Conservation (phyloP, 2,888 invertebrate genomes). For the Sycophila texana region DNA sequence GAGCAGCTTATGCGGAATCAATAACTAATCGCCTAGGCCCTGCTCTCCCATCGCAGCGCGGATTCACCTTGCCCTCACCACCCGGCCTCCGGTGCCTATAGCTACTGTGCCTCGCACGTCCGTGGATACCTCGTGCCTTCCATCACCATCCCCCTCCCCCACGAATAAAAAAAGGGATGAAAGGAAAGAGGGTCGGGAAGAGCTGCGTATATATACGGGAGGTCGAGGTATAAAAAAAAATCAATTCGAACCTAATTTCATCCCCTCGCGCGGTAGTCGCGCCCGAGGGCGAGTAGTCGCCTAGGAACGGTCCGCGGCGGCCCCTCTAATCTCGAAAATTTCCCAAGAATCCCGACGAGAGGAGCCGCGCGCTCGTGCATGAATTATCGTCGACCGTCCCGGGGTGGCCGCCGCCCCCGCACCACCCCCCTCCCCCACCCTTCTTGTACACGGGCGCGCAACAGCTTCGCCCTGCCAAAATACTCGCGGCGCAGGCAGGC, state of each 20-base stretch:
- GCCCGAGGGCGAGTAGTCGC: not conserved
- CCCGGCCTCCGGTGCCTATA: not conserved
- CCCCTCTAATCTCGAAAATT: constrained; percentile 47
- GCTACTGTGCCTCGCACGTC: too few species aligned
- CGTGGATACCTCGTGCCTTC: too few species aligned
- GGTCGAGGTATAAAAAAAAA: constrained; percentile 19
- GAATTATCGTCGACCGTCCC: constrained; percentile 42
- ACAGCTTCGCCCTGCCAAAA: constrained; percentile 41
- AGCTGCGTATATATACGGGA: constrained; percentile 8
- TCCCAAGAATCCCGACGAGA: constrained; percentile 43
- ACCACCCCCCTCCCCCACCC: not conserved
- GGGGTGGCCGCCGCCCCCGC: constrained; percentile 8
- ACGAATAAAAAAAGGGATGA: too few species aligned
- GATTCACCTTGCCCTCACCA: not conserved
- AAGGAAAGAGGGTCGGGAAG: constrained; percentile 11
- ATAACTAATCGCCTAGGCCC: constrained; percentile 52
- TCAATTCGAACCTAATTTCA: constrained; percentile 49
- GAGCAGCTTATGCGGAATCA: constrained; percentile 51
- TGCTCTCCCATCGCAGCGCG: not conserved
- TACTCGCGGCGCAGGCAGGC: not conserved
- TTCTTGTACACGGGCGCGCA: constrained; percentile 21
- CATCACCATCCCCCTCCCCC: not conserved
- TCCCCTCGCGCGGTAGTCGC: constrained; percentile 17
- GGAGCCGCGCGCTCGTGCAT: constrained; percentile 33
- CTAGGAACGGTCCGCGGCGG: not conserved